Evolutionary conservation across 2,113 vertebrate species (phyloP).

Genomic region (Boulengeromyrus knoepffleri): DNA sequence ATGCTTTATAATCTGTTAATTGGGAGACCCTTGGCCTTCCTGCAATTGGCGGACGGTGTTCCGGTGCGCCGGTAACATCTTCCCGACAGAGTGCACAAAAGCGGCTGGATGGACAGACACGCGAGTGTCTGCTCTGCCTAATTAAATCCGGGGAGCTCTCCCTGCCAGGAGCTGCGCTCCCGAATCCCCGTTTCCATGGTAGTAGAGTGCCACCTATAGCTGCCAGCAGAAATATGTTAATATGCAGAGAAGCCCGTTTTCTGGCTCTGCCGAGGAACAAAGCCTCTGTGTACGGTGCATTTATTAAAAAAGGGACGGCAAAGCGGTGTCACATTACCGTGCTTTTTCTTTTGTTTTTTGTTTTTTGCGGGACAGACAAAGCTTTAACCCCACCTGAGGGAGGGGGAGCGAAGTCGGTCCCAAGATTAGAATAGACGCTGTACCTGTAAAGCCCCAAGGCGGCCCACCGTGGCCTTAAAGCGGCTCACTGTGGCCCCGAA

Average conservation of each 20-base stretch:
- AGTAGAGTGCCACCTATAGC: constrained; percentile 70
- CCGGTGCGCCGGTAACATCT: not conserved
- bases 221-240: constrained; percentile 21
- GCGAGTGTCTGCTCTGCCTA: constrained; percentile 49
- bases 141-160: constrained; percentile 56
- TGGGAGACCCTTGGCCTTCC: not conserved
- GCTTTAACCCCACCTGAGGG: not conserved
- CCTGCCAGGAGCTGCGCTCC: constrained; percentile 12
- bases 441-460: not conserved
- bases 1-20: not conserved
- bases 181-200: constrained; percentile 49
- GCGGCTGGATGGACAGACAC: constrained; percentile 49
- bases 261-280: constrained; percentile 36
- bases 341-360: not conserved
- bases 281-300: constrained; percentile 39
- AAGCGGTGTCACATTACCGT: not conserved
- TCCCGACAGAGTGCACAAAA: constrained; percentile 49
- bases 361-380: not conserved
- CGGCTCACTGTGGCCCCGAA: not conserved
- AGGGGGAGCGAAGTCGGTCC: not conserved
- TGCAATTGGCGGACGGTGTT: not conserved
- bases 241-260: constrained; percentile 34
- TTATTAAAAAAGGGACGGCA: not conserved
- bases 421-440: not conserved
- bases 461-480: not conserved